Percentiles rank a stretch among this genome's conserved stretches.
phyloP scores from a whole-genome alignment of 2,888 invertebrate genomes.

The Artemia sinica region DNA sequence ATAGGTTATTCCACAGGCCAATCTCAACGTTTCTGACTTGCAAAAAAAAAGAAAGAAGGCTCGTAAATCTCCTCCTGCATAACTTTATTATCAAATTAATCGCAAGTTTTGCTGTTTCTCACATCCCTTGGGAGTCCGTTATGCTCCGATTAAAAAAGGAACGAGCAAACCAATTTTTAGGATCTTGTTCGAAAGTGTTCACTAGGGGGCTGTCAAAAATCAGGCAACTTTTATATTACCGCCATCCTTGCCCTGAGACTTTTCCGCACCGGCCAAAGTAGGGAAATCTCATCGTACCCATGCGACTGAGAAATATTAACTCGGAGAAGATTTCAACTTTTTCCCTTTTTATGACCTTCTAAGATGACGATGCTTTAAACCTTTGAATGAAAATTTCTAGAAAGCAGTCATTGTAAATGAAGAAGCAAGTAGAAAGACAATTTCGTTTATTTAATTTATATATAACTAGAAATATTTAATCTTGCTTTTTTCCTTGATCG shows the following conservation, averaged over 20 bases:
- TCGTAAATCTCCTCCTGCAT: not conserved
- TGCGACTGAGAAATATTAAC: not conserved
- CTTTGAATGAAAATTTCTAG: too few species aligned
- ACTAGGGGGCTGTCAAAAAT: conserved; percentile 9
- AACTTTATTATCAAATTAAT: conserved; percentile 13
- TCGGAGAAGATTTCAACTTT: too few species aligned
- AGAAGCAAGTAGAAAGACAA: too few species aligned
- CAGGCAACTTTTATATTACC: conserved; percentile 1
- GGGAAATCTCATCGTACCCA: conserved; percentile 3
- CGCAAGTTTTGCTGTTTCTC: conserved; percentile 5
- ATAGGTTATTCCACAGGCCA: too few species aligned
- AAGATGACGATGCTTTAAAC: too few species aligned
- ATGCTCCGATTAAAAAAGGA: not conserved
- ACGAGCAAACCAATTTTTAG: conserved; percentile 12
- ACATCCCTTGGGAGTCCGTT: not conserved
- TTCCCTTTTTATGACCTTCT: too few species aligned
- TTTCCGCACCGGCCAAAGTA: conserved; percentile 6
- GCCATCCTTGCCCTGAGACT: not conserved
- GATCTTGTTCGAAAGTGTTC: not conserved
- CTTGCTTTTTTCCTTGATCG: too few species aligned
- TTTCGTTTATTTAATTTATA: too few species aligned
- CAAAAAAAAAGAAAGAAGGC: conserved; percentile 1
- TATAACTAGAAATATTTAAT: too few species aligned
- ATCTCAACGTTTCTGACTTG: not conserved
- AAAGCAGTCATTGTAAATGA: too few species aligned